Base-by-base conservation (phyloP, 2,888 invertebrate species). In the Oasisia sp. region DNA sequence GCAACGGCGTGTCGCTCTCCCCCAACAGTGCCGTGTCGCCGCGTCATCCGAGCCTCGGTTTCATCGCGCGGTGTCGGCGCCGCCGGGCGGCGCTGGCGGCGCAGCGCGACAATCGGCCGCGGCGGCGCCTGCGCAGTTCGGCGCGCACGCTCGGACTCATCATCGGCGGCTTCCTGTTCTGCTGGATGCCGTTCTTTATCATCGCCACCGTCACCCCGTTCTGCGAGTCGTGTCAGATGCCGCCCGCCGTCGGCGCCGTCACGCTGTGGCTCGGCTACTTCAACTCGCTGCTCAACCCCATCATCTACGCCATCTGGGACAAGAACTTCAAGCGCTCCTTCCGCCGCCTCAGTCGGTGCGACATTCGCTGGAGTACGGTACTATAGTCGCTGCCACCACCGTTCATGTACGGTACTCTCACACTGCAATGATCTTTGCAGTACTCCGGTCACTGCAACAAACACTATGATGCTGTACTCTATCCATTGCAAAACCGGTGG, bases 161-260 rank as follows among this genome's bases (percentile, higher is more conserved):
- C 91, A 94, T 94, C 90, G 94, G 93, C 94, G 95, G 96, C 32
- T 96, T 96, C 93, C 95, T 96, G 50, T 94, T 95, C 32, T 96
- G 96, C 93, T 96, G 96, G 96, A 95, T 96, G 95, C 96, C 96
- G 11, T 96, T 96, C 93, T 96, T 96, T 93, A 94, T 96, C 12
- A 93, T 96, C 90, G 96, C 96, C 92, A 94, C 96, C 14, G 94
- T 96, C 32, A 95, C 96, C 32, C 94, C 94, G 58, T 94, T 94
- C 92, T 94, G 94, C 58, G 12, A 58, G 5, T 74, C 74, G 32
- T 93, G 93, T 91, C 44, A 93, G 32, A 92, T 94, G 19, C 94
- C 94, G 9, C 92, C 50, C 0, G 50, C 93, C 12, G 91, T 93
- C 14, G 94, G 93, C 91, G 96, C 96, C 91, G 94, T 96, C 91